Base-by-base conservation (phyloP, 30 jellyfish, hydroid and myxozoan species). In the Rhopilema esculentum region DNA sequence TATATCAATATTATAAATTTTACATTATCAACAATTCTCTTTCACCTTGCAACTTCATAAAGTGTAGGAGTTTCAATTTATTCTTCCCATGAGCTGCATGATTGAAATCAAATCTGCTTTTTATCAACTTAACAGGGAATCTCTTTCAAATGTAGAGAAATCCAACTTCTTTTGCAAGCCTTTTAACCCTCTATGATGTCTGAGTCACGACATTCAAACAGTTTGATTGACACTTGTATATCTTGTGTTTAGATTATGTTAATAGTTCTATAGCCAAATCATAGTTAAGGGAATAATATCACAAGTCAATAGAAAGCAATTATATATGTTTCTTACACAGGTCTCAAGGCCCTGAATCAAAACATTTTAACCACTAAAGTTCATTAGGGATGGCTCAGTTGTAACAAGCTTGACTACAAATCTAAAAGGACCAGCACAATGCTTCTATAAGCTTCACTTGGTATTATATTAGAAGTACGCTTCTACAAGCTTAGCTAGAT, bases 1-100 rank as follows among this genome's bases (percentile, higher is more conserved):
- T 40, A 40, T 40, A 40, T 40, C 57, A 40, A 40, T 40, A 40
- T 40, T 40, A 40, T 40, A 40, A 40, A 40, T 40, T 40, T 40
- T 40, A 40, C 12, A 40, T 40, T 40, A 40, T 40, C 57, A 40
- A 40, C 57, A 40, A 40, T 40, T 40, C 57, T 40, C 57, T 19
- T 19, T 24, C 27, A 63, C 30, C 27, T 63, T 63, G 72, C 72
- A 63, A 63, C 30, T 63, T 19, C 72, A 63, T 63, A 63, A 63
- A 24, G 72, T 63, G 72, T 63, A 63, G 72, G 72, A 19, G 28
- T 65, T 21, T 26, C 1, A 15, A 28, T 65, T 65, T 65, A 65
- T 65, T 65, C 28, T 65, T 65, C 75, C 75, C 75, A 18, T 65
- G 75, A 65, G 31, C 75, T 65, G 75, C 75, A 65, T 65, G 57